Base-by-base conservation (phyloP, 2,797 vertebrate genomes). In the Acestrorhynchus altus region DNA sequence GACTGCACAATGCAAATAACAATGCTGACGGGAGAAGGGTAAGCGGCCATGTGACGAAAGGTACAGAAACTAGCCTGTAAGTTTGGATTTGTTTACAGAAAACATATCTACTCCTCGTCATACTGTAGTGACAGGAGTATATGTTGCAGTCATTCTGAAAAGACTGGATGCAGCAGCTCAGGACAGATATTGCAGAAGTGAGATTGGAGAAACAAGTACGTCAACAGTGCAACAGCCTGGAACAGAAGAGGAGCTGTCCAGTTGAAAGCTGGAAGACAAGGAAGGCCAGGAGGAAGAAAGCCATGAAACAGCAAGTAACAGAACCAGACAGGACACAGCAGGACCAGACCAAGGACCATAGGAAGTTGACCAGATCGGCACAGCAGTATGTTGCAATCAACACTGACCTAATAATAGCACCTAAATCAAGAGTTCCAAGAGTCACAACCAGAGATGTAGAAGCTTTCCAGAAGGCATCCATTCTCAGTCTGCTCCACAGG, bases 121-220 rank as follows among this genome's bases (percentile, higher is more conserved):
- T 35, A 57, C 52, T 64, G 61, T 64, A 75, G 68, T 75, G 81
- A 61, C 77, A 76, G 42, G 31, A 22, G 64, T 22, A 12, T 22
- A 46, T 15, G 8, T 63, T 72, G 77, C 60, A 63, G 42, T 57
- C 74, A 66, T 60, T 69, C 31, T 82, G 66, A 81, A 67, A 24
- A 40, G 66, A 74, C 76, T 82, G 61, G 76, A 39, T 82, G 52
- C 64, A 81, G 73, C 86, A 81, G 86, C 87, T 92, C 88, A 90
- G 90, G 87, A 86, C 47, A 81, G 73, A 76, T 70, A 80, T 35
- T 74, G 82, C 65, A 77, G 39, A 46, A 46, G n/a, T 35, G 49
- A 65, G 26, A 51, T 68, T 16, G 47, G 65, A 78, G 83, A 80
- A 59, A 70, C 35, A 61, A 76, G 78, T 76, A 80, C 8, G 78